Base-by-base conservation (phyloP, 2,113 vertebrate species). In the Podarcis raffonei region DNA sequence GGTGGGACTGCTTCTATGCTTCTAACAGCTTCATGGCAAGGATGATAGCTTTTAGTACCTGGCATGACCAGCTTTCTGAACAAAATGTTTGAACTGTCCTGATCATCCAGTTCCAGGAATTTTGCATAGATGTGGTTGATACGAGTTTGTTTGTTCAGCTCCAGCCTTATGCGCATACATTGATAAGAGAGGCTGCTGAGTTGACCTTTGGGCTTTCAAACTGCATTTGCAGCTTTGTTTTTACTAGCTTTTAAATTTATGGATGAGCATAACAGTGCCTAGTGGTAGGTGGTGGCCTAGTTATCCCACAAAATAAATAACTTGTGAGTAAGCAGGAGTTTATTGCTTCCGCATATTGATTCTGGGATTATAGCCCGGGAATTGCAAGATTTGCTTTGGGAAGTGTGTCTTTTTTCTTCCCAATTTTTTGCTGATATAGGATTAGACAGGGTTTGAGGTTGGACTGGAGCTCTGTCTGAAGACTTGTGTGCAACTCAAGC, bases 61-160 rank as follows among this genome's bases (percentile, higher is more conserved):
- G 90, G 69, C 80, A 87, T 89, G 76, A 85, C 88, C 35, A 27
- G 30, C 85, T 42, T 16, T 82, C 87, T 59, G 5, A 91, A 90
- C 77, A 66, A 93, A 93, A 87, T 92, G 90, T 91, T 94, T 94
- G 89, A 90, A 11, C 79, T 92, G 84, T 2, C 1, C 5, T 92
- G 86, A 48, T 81, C n/a, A 59, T 25, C 86, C 79, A 75, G 3
- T 95, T 95, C 93, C 86, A 89, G 93, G 92, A 94, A 93, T 72
- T 87, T 79, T 92, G 32, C 76, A 25, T 23, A 81, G 81, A 4
- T 13, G 2, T 37, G 79, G 84, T 83, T 81, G 82, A 30, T 83
- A 78, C 39, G 66, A 92, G 71, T 85, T 81, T 86, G 75, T 92
- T 90, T 68, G 83, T 87, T 83, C 32, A 87, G 13, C 72, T 91